Evolutionary conservation across 2,797 vertebrate species (phyloP), one percentile per base, ranked within the genome.

Genomic region (Macroramphosus scolopax): DNA sequence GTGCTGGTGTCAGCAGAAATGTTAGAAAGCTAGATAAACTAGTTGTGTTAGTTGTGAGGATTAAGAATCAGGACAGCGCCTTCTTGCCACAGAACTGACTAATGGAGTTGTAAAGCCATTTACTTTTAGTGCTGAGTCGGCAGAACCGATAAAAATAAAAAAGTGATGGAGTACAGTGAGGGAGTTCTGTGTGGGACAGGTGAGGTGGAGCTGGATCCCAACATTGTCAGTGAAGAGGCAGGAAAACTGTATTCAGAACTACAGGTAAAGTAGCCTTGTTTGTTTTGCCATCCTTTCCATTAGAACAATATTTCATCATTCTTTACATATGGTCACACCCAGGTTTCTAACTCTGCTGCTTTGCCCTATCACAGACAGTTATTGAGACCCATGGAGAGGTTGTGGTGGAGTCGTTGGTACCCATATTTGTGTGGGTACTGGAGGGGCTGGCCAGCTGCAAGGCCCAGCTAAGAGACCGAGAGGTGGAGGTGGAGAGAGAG

Each of bases 171-270:
- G 72, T 89, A 35, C 68, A 69, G 73, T 29, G 91, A 91, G 66
- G 76, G 69, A 50, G 70, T 85, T 36, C 43, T 91, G 17, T 85
- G 85, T 69, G 85, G 71, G 39, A 38, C 70, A 0, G 89, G 84
- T 30, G 90, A 91, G 52, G 38, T 88, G 67, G 89, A 92, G 31
- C 66, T 85, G 51, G 91, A 92, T 64, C 90, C 89, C 25, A 77
- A 90, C 63, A 90, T 89, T 15, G 91, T 92, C 57, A 92, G 91
- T 47, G 91, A 92, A 51, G 91, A 92, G 48, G 90, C 91, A 1
- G 90, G 89, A 41, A 90, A 89, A 44, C 78, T 92, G 17, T 92
- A 91, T 49, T 87, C 91, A 18, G 89, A 92, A 53, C 83, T 92
- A 4, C 90, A 92, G 88, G 91, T 92, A 71, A 83, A 46, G 7